Evolutionary conservation across 1,140 invertebrate species (phyloP).

Genomic region (Wiebesia pumilae): DNA sequence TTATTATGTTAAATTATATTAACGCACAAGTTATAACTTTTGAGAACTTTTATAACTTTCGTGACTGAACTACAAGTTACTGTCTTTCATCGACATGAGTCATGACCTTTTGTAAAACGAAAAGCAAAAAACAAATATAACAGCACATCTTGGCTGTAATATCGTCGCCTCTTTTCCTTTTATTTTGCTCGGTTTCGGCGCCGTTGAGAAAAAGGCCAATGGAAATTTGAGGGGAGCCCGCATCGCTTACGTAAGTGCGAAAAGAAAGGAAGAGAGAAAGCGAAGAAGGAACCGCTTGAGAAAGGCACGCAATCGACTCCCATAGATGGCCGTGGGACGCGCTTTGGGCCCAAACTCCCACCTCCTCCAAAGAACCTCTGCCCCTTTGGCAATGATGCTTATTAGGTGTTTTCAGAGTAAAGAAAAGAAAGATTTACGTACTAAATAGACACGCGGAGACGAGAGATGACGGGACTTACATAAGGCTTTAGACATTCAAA

Average conservation of each 20-base stretch:
- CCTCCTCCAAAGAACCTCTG: not conserved
- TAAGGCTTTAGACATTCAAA: not conserved
- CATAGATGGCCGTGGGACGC: conserved; percentile 72
- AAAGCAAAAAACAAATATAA: not conserved
- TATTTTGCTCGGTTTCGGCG: not conserved
- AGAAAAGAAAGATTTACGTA: conserved; percentile 35
- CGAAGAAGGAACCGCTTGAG: conserved; percentile 62
- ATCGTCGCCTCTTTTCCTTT: not conserved
- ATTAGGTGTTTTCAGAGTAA: conserved; percentile 63
- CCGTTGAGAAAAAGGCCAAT: conserved; percentile 3
- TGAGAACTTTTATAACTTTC: not conserved
- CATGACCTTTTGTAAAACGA: not conserved
- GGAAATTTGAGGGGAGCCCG: not conserved
- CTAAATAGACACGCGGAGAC: not conserved
- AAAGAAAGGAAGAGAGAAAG: not conserved
- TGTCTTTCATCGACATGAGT: not conserved
- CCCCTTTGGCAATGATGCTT: conserved; percentile 64
- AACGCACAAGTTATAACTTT: not conserved
- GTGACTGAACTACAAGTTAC: not conserved
- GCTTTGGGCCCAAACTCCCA: conserved; percentile 70
- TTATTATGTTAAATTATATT: not conserved
- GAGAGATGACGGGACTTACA: not conserved
- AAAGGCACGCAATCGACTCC: conserved; percentile 63
- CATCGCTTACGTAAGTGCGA: conserved; percentile 16
- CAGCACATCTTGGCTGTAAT: not conserved